Conservation (phyloP, 1,140 invertebrate genomes). For the Hermetia illucens region DNA sequence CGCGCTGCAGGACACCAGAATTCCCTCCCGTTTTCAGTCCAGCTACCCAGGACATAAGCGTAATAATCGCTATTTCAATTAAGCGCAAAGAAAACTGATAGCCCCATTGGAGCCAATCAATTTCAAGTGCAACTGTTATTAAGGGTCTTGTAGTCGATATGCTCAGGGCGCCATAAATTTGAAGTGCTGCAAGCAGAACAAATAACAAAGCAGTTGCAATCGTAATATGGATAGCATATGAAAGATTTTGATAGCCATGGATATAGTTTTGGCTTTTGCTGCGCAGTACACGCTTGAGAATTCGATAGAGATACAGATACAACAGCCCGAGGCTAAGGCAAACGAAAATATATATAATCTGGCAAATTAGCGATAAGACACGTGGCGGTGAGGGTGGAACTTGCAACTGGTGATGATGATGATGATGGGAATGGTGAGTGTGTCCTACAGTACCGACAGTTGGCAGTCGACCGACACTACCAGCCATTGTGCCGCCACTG, state of each 20-base stretch:
- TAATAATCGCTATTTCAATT: slow-evolving; percentile 70
- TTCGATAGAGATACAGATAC: slow-evolving; percentile 70
- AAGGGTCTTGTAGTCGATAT: slow-evolving; percentile 30
- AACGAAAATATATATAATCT: slow-evolving; percentile 65
- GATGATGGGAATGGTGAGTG: no score
- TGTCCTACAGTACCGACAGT: no score
- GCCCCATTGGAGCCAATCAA: slow-evolving; percentile 76
- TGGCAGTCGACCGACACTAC: neutral
- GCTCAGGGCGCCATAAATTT: slow-evolving; percentile 56
- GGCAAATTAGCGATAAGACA: slow-evolving; percentile 59
- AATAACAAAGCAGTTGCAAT: slow-evolving; percentile 71
- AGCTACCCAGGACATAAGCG: slow-evolving; percentile 67
- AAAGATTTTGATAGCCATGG: slow-evolving; percentile 49
- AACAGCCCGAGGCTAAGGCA: slow-evolving; percentile 65
- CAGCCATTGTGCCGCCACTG: slow-evolving; percentile 16
- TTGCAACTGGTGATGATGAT: slow-evolving; percentile 2
- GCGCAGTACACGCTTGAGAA: slow-evolving; percentile 45
- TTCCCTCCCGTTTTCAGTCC: slow-evolving; percentile 41
- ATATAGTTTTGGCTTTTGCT: slow-evolving; percentile 53
- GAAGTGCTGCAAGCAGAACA: slow-evolving; percentile 61
- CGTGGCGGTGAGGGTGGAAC: slow-evolving; percentile 19
- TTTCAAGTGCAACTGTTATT: slow-evolving; percentile 15
- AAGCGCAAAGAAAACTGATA: slow-evolving; percentile 72
- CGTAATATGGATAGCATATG: slow-evolving; percentile 72
- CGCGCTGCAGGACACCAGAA: slow-evolving; percentile 33